Evolutionary conservation across 2,113 vertebrate species (phyloP), one percentile per base, ranked within the genome.

Genomic region (Neolamprologus longior): DNA sequence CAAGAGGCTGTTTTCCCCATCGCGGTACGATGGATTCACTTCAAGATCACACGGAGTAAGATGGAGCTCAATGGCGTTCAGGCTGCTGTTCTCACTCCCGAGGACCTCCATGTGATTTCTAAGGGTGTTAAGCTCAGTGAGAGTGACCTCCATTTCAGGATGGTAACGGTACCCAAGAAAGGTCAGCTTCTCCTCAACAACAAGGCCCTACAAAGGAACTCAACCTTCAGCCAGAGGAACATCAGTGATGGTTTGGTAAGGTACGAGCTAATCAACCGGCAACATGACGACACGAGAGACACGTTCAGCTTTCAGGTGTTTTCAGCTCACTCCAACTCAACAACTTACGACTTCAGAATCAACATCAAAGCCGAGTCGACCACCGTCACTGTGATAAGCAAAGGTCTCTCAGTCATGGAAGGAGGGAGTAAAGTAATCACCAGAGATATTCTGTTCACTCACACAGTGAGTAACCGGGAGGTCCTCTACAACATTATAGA

Each of bases 351-450:
- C 86, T 99, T 99, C 86, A 96, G 95, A 82, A 93, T 98, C 71
- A 93, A 88, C 26, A 96, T 99, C 40, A 98, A 95, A 92, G 92
- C 96, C 8, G 92, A 95, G 88, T 93, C 95, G 4, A 90, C 83
- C 10, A 80, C 28, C 2, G 17, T 98, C 86, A 82, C 95, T 82
- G 28, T 98, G 79, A 95, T 91, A 7, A 98, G 98, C 86, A 97
- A 89, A 90, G 97, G 97, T 7, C 95, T 99, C 35, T 95, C 92
- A 35, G 84, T 98, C 79, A 89, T 88, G 87, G 98, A 99, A 94
- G 98, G 98, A 79, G 97, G 96, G 86, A 97, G 93, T 87, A 97
- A 95, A 90, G 88, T 98, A 78, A 97, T 98, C 82, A 97, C 96
- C 35, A 97, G 95, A 89, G 93, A 89, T 0, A 85, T 96, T 55